A percentile compares a stretch with the other conserved stretches of the same genome.
These are phyloP conservation scores for Dynastes tityus DNA, from an alignment of 2,888 invertebrate genomes.

Conservation along the genomic window DNA sequence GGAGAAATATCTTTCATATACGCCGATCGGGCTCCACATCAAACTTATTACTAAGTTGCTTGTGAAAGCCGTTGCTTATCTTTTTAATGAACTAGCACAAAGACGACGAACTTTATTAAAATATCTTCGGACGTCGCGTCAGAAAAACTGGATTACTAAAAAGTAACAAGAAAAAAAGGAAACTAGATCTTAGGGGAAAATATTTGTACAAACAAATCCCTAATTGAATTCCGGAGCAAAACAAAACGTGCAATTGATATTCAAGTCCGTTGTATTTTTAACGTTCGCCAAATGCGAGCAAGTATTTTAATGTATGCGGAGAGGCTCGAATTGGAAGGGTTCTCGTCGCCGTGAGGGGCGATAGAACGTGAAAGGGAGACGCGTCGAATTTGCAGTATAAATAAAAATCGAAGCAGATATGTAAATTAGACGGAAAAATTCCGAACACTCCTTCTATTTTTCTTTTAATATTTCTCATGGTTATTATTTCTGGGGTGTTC, in stretches of 20 bases:
- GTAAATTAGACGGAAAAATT: constrained; percentile 53
- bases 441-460: constrained; percentile 53
- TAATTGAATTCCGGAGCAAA: constrained; percentile 64
- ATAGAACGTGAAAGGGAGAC: background rate
- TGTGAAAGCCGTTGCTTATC: no score
- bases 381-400: constrained; percentile 53
- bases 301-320: constrained; percentile 63
- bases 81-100: no score
- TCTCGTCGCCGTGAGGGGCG: constrained; percentile 27
- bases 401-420: constrained; percentile 55
- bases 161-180: constrained; percentile 45
- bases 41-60: no score
- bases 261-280: constrained; percentile 61
- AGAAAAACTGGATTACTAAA: no score
- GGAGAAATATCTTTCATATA: no score
- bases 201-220: constrained; percentile 64
- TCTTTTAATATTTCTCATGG: constrained; percentile 61
- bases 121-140: no score
- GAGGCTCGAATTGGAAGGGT: constrained; percentile 20
- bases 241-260: constrained; percentile 66
- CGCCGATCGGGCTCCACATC: no score
- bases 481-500: constrained; percentile 57
- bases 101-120: no score
- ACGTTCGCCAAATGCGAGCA: constrained; percentile 51
- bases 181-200: constrained; percentile 17